Conservation (phyloP, 2,888 invertebrate genomes). For the Trisateles emortualis region DNA sequence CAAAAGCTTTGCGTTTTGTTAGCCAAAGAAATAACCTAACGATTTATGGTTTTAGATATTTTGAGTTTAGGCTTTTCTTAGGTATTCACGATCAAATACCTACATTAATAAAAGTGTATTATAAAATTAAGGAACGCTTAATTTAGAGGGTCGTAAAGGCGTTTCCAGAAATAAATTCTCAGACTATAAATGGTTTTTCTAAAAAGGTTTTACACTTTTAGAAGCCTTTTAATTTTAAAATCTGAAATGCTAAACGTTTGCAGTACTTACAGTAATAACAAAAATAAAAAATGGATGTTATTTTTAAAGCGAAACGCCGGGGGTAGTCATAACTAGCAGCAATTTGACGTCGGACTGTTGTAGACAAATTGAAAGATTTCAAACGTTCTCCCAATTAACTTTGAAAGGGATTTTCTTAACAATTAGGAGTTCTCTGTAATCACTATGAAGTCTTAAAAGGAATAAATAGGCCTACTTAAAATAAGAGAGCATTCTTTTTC, state of each 20-base stretch:
- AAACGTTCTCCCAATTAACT: slow-evolving; percentile 27
- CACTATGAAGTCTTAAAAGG: background rate
- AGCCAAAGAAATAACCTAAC: too few relatives aligned
- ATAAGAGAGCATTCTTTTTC: background rate
- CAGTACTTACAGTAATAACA: background rate
- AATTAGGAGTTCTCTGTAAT: slow-evolving; percentile 1
- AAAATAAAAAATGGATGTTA: background rate
- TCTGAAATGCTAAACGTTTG: background rate
- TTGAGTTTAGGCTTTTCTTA: too few relatives aligned
- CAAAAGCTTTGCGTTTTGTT: too few relatives aligned
- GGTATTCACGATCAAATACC: too few relatives aligned
- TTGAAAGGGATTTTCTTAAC: slow-evolving; percentile 11
- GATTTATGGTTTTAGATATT: too few relatives aligned
- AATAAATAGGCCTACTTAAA: background rate
- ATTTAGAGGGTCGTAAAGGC: background rate
- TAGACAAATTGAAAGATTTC: slow-evolving; percentile 22
- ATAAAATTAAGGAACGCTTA: too few relatives aligned
- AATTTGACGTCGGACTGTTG: slow-evolving; percentile 19
- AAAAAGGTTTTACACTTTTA: background rate
- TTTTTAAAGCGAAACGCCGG: slow-evolving; percentile 6
- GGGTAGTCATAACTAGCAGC: slow-evolving; percentile 10
- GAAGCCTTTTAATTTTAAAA: background rate
- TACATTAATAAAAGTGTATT: too few relatives aligned
- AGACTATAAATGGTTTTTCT: background rate
- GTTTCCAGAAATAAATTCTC: background rate